Evolutionary conservation across 2,113 vertebrate species (phyloP).

Genomic region (Corydoras maculifer): DNA sequence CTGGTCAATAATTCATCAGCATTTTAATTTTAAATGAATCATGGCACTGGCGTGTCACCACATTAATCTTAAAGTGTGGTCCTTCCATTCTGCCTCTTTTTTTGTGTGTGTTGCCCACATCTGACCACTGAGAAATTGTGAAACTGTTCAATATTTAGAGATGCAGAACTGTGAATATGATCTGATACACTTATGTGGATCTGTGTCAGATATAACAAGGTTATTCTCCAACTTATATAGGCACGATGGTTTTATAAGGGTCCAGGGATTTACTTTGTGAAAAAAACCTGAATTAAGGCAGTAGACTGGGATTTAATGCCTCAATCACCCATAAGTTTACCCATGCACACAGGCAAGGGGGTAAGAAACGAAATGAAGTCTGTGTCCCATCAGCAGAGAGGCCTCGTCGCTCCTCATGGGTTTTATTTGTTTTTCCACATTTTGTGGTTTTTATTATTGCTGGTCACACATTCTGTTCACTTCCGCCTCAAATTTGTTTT

Average conservation of each 20-base stretch:
- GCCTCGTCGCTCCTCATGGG: neutral
- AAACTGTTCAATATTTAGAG: neutral
- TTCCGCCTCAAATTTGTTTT: too few species aligned
- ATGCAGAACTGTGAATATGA: neutral
- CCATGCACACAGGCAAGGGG: neutral
- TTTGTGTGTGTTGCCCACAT: neutral
- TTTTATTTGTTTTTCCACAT: neutral
- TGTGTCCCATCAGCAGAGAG: too few species aligned
- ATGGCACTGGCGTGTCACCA: conserved; percentile 21
- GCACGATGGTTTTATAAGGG: neutral
- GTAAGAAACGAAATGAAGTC: neutral
- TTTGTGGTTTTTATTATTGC: conserved; percentile 16
- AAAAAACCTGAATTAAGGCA: neutral
- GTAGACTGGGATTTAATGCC: neutral
- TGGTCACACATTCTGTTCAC: too few species aligned
- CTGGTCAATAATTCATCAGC: conserved; percentile 65
- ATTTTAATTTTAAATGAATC: conserved; percentile 64
- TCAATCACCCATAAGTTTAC: neutral
- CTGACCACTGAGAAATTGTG: neutral
- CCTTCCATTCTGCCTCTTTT: conserved; percentile 11
- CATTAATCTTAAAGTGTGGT: conserved; percentile 28
- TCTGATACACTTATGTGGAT: neutral
- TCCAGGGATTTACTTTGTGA: neutral
- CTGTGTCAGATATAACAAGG: neutral
- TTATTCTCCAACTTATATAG: neutral